Conservation (phyloP, 1,140 invertebrate species). For the Brachionus koreanus region DNA sequence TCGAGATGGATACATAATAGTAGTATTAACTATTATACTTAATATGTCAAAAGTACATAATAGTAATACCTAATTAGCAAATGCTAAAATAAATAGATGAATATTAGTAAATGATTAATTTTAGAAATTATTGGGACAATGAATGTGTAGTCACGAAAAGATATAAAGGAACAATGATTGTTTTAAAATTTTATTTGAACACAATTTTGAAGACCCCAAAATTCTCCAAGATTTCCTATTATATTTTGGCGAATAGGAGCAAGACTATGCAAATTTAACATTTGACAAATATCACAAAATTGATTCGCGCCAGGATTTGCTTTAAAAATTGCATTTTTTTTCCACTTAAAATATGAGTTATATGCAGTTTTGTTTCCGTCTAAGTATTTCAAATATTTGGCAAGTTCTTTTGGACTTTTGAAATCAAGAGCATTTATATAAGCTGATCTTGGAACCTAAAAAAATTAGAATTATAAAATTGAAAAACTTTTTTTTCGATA, state of each 20-base stretch:
- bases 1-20: too few species aligned
- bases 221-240: background rate
- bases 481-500: background rate
- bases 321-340: background rate
- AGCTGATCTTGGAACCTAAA: background rate
- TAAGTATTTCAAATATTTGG: conserved; percentile 45
- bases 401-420: conserved; percentile 41
- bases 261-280: background rate
- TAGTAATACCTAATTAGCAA: too few species aligned
- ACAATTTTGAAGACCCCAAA: background rate
- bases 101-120: too few species aligned
- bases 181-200: background rate
- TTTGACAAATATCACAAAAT: background rate
- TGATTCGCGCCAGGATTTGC: background rate
- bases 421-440: conserved; percentile 45
- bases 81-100: too few species aligned
- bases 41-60: too few species aligned
- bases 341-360: background rate
- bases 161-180: too few species aligned
- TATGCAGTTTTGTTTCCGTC: background rate
- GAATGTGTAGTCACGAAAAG: too few species aligned
- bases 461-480: background rate
- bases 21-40: too few species aligned
- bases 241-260: background rate
- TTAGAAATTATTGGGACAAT: too few species aligned